phyloP scores from a whole-genome alignment of 2,113 vertebrate species.

The Ochotona curzoniae region DNA sequence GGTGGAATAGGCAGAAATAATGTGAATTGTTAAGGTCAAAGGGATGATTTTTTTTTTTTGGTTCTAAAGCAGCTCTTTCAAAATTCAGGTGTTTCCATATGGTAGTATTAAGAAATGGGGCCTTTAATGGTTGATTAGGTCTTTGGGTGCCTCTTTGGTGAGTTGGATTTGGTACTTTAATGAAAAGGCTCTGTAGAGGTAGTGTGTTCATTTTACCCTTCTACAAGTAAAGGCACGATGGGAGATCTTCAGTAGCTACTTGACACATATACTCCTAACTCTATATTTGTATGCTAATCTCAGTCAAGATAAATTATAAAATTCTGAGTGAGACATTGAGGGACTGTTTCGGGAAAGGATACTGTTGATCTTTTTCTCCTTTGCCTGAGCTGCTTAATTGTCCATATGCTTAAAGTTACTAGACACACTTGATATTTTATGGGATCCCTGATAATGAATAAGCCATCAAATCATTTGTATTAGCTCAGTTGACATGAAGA shows the following conservation, averaged over 20 bases:
- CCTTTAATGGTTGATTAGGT: too few species aligned
- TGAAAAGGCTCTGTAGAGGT: too few species aligned
- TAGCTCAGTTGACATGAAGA: not conserved
- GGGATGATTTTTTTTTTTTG: too few species aligned
- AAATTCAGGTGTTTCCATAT: too few species aligned
- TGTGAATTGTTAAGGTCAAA: too few species aligned
- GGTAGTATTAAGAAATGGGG: too few species aligned
- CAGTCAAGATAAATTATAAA: not conserved
- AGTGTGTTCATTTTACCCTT: too few species aligned
- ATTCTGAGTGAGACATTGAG: not conserved
- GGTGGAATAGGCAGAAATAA: too few species aligned
- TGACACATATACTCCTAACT: not conserved
- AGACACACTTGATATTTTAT: conserved; percentile 1
- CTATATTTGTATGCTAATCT: not conserved
- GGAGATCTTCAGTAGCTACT: not conserved
- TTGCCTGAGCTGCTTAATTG: not conserved
- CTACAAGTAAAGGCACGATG: too few species aligned
- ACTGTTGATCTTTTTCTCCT: not conserved
- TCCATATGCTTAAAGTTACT: not conserved
- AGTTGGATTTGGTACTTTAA: too few species aligned
- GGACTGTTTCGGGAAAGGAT: not conserved
- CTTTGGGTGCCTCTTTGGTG: too few species aligned
- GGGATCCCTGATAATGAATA: not conserved
- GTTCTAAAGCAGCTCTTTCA: too few species aligned
- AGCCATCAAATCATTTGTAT: not conserved